Percentiles rank a stretch among this genome's conserved stretches.
Conservation (phyloP, 2,797 vertebrate genomes). For the Intellagama lesueurii region DNA sequence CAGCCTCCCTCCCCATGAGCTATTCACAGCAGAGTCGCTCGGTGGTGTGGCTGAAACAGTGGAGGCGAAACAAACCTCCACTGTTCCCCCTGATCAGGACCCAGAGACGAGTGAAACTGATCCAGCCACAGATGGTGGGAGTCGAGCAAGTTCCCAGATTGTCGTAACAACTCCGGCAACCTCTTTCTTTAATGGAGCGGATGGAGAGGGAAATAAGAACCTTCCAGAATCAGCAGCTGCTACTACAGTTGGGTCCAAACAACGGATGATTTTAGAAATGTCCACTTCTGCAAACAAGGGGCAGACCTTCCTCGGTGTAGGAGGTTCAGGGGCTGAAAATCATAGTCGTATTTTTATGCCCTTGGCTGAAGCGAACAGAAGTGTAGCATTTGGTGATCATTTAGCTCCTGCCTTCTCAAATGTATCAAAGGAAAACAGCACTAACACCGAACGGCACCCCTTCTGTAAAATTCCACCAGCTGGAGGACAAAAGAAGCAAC, state of each 20-base stretch:
- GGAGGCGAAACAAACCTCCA: conserved; percentile 49
- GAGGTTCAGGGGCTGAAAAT: conserved; percentile 31
- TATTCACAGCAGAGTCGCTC: conserved; percentile 46
- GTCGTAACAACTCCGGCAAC: conserved; percentile 22
- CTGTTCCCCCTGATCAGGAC: conserved; percentile 48
- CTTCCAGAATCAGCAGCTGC: conserved; percentile 38
- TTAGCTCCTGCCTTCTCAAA: conserved; percentile 53
- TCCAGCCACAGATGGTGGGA: conserved; percentile 50
- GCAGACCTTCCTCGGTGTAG: conserved; percentile 24
- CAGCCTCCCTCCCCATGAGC: conserved; percentile 23
- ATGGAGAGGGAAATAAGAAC: conserved; percentile 56
- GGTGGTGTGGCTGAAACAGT: conserved; percentile 26
- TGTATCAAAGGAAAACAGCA: conserved; percentile 44
- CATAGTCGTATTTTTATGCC: conserved; percentile 35
- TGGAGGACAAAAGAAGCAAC: conserved; percentile 61
- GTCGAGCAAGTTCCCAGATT: conserved; percentile 24
- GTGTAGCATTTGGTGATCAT: background rate
- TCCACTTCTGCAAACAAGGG: conserved; percentile 41
- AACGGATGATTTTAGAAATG: conserved; percentile 60
- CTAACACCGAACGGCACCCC: conserved; percentile 10
- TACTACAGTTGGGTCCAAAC: conserved; percentile 31
- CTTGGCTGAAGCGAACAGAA: conserved; percentile 20
- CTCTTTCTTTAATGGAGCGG: conserved; percentile 44
- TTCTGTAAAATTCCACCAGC: conserved; percentile 55
- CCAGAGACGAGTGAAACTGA: conserved; percentile 42